phyloP scores from a whole-genome alignment of 2,797 vertebrate species.

The Manis pentadactyla region DNA sequence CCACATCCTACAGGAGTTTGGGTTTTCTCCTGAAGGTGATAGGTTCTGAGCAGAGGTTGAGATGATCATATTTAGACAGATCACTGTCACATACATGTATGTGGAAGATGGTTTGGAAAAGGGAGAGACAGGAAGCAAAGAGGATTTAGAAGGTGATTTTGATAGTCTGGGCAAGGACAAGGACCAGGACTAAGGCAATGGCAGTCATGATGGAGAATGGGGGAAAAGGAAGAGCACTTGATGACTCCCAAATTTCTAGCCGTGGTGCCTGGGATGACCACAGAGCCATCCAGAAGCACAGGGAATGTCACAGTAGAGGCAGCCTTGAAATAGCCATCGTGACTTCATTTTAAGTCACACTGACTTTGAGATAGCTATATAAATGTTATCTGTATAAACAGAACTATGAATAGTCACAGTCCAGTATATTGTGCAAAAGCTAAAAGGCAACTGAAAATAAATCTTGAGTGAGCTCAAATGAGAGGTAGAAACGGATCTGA shows the following conservation, averaged over 20 bases:
- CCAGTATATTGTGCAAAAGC: background rate
- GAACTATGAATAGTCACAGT: background rate
- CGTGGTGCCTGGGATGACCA: background rate
- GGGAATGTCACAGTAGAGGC: background rate
- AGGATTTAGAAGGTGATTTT: background rate
- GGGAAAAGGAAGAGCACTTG: background rate
- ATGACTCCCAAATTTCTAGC: background rate
- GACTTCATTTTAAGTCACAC: background rate
- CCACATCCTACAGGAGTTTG: background rate
- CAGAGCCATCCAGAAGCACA: background rate
- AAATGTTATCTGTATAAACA: background rate
- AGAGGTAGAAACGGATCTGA: background rate
- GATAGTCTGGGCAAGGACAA: background rate
- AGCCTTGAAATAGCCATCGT: background rate
- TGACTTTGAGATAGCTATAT: background rate
- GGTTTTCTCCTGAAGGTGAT: conserved; percentile 36
- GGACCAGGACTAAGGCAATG: background rate
- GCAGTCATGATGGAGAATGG: background rate
- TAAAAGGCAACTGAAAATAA: background rate
- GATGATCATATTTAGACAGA: background rate
- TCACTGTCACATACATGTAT: background rate
- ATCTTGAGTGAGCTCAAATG: background rate
- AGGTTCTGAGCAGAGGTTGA: background rate
- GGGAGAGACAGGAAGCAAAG: background rate
- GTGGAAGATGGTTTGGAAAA: conserved; percentile 1